Conservation (phyloP, 2,888 invertebrate species). For the Dromius quadrimaculatus region DNA sequence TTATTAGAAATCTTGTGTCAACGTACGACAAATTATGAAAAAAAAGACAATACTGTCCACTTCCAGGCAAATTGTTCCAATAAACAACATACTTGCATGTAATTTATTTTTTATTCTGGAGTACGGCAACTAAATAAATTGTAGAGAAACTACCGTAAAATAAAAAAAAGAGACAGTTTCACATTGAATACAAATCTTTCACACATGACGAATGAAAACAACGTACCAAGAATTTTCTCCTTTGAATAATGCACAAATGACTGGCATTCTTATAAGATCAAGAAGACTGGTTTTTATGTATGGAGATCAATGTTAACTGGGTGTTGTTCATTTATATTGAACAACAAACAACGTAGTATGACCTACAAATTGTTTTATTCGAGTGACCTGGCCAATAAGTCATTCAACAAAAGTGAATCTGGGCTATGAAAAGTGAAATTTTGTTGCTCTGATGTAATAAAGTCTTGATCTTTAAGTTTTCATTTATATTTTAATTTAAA, state of each 20-base stretch:
- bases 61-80: constrained; percentile 9
- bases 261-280: neutral
- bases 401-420: constrained; percentile 39
- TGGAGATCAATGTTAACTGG: constrained; percentile 45
- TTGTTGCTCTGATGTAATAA: no score
- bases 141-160: constrained; percentile 18
- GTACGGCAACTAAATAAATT: no score
- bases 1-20: no score
- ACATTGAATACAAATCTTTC: constrained; percentile 8
- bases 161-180: constrained; percentile 7
- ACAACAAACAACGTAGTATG: constrained; percentile 9
- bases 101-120: no score
- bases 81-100: constrained; percentile 2
- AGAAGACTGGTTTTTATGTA: constrained; percentile 25
- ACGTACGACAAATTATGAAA: no score
- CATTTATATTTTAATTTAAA: no score
- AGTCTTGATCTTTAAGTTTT: no score
- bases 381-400: constrained; percentile 2
- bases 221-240: constrained; percentile 9
- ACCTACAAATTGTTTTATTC: constrained; percentile 19
- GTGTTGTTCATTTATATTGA: constrained; percentile 20
- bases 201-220: constrained; percentile 3
- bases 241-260: neutral
- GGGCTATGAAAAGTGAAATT: no score
- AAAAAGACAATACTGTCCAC: no score